Conservation (phyloP, 2,113 vertebrate genomes). For the Barnardius zonarius region DNA sequence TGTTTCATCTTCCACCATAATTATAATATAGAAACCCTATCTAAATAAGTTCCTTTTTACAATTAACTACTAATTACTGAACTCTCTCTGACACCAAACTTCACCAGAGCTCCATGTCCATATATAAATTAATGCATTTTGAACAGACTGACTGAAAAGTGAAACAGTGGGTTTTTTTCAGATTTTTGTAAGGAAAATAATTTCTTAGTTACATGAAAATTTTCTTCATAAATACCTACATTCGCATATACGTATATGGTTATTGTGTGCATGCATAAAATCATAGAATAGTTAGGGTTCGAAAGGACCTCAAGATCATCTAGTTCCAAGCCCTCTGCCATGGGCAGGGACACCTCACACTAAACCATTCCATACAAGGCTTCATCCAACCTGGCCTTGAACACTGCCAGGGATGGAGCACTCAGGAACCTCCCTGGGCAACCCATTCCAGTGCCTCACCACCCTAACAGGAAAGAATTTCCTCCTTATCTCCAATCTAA, state of each 20-base stretch:
- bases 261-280: not conserved
- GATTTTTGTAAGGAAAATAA: not conserved
- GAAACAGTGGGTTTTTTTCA: rapidly evolving
- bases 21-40: not conserved
- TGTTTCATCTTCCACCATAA: not conserved
- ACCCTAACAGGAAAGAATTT: too few species aligned
- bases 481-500: too few species aligned
- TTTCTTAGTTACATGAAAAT: not conserved
- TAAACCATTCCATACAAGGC: too few species aligned
- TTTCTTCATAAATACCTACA: not conserved
- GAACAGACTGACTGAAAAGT: not conserved
- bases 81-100: not conserved
- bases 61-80: not conserved
- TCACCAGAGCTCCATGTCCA: not conserved
- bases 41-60: not conserved
- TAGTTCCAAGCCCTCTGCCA: too few species aligned
- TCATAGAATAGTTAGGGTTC: too few species aligned
- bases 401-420: too few species aligned
- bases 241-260: rapidly evolving
- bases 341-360: too few species aligned
- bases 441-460: too few species aligned
- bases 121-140: not conserved
- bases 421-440: too few species aligned
- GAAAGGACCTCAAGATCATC: too few species aligned
- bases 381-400: too few species aligned